phyloP scores from a whole-genome alignment of 2,113 vertebrate genomes.

The Oxygymnocypris stewartii region DNA sequence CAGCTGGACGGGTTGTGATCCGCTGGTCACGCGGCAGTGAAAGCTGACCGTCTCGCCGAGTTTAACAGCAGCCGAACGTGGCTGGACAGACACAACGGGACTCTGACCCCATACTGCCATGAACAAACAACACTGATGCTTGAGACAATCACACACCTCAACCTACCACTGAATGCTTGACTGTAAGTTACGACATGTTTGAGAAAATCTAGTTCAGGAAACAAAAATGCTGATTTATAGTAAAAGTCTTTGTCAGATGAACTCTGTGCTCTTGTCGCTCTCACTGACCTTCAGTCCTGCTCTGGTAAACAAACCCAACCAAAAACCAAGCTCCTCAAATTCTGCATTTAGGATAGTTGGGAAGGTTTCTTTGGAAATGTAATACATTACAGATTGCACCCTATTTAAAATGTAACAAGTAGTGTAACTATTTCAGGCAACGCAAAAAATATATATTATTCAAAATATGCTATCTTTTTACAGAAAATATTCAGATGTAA shows the following conservation, averaged over 20 bases:
- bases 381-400: too few species aligned
- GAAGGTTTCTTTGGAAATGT: too few species aligned
- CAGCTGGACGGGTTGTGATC: slow-evolving; percentile 66
- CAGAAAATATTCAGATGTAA: too few species aligned
- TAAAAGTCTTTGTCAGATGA: background rate
- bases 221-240: background rate
- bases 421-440: too few species aligned
- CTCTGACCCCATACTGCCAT: slow-evolving; percentile 72
- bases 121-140: background rate
- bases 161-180: background rate
- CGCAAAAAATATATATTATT: too few species aligned
- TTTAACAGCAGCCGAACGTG: slow-evolving; percentile 75
- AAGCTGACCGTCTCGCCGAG: slow-evolving; percentile 84
- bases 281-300: slow-evolving; percentile 5
- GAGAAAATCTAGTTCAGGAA: slow-evolving; percentile 2
- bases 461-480: too few species aligned
- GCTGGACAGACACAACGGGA: slow-evolving; percentile 84
- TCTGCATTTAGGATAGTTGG: background rate
- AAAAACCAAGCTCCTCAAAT: background rate
- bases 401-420: too few species aligned
- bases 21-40: slow-evolving; percentile 76
- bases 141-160: slow-evolving; percentile 9
- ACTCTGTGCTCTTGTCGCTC: background rate
- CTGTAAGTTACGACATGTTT: background rate
- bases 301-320: background rate